Percentiles rank a stretch among this genome's conserved stretches.
Conservation (phyloP, 35 echinoderm and acorn worm species). For the Hemicentrotus pulcherrimus region DNA sequence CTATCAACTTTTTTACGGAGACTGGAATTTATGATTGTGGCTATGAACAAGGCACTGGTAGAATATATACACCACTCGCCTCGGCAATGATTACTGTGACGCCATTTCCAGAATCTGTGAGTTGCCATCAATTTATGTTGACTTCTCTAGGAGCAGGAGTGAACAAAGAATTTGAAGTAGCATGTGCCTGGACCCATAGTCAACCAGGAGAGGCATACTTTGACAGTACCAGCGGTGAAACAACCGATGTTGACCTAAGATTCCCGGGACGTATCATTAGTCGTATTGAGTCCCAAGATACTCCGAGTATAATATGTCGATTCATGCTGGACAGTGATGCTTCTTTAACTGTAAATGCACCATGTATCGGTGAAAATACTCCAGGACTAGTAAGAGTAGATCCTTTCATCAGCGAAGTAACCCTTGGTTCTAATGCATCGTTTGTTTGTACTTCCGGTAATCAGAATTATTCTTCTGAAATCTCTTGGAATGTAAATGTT, state of each 20-base stretch:
- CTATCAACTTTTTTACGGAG: background rate
- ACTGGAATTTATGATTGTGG: background rate
- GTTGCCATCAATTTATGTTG: background rate
- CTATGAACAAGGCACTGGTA: background rate
- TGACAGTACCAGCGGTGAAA: background rate
- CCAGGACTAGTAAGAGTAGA: background rate
- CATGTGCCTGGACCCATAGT: background rate
- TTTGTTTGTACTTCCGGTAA: background rate
- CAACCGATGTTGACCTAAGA: background rate
- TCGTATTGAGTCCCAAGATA: background rate
- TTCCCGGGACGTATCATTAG: background rate
- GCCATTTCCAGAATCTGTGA: background rate
- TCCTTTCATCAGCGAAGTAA: slow-evolving; percentile 1
- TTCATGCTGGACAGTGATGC: background rate
- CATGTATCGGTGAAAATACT: background rate
- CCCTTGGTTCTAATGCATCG: background rate
- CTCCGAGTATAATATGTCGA: background rate
- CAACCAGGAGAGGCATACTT: background rate
- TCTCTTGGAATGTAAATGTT: background rate
- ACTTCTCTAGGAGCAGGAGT: background rate
- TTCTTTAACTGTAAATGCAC: background rate
- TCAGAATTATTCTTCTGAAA: background rate
- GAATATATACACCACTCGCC: background rate
- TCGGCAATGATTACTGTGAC: background rate
- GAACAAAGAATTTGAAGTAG: background rate